Conservation (phyloP, 1,140 invertebrate species). For the Aphelinus atriplicis region DNA sequence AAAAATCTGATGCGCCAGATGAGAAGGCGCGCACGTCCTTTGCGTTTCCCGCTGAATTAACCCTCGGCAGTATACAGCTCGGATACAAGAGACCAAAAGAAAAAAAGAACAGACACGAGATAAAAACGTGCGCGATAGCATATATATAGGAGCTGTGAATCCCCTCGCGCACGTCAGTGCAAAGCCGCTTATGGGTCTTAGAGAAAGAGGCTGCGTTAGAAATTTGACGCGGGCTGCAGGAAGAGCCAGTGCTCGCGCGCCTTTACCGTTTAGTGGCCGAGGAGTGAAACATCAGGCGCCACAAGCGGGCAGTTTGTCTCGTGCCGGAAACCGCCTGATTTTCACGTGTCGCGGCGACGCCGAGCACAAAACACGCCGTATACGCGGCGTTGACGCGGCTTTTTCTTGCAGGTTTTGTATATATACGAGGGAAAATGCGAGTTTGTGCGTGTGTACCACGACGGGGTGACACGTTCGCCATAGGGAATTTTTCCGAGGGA, state of each 20-base stretch:
- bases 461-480: too few relatives aligned
- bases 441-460: neutral
- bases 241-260: neutral
- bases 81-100: too few relatives aligned
- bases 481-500: too few relatives aligned
- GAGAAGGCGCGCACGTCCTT: too few relatives aligned
- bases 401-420: neutral
- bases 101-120: too few relatives aligned
- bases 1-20: too few relatives aligned
- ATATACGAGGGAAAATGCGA: neutral
- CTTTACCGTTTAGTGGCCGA: slow-evolving; percentile 11
- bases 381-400: too few relatives aligned
- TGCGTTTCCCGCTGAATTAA: too few relatives aligned
- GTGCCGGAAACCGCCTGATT: slow-evolving; percentile 30
- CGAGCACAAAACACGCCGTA: too few relatives aligned
- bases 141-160: neutral
- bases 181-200: slow-evolving; percentile 1
- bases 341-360: slow-evolving; percentile 24
- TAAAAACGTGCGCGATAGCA: too few relatives aligned
- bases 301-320: slow-evolving; percentile 13
- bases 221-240: slow-evolving; percentile 20
- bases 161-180: neutral
- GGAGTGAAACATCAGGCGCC: slow-evolving; percentile 22
- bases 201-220: slow-evolving; percentile 18
- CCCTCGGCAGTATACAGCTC: too few relatives aligned